Percentiles rank a stretch among this genome's conserved stretches.
These are phyloP conservation scores for Parnassius smintheus DNA, from an alignment of 2,888 invertebrate genomes.

Conservation along the genomic window DNA sequence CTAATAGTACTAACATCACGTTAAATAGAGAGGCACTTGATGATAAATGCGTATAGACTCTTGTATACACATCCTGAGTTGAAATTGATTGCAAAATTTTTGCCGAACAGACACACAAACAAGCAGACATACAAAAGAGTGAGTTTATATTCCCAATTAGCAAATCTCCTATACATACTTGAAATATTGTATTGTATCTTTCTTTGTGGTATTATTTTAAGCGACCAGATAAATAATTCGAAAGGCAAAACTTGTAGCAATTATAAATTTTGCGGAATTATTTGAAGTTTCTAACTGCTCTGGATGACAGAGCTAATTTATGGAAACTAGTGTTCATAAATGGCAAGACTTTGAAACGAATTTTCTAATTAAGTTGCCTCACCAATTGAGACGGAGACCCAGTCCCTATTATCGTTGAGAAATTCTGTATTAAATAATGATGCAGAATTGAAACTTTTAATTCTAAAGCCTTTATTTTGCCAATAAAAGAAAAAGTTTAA, in stretches of 20 bases:
- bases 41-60: no score
- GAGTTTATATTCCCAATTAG: no score
- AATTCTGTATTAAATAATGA: slow-evolving; percentile 35
- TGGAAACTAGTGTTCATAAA: slow-evolving; percentile 35
- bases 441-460: slow-evolving; percentile 18
- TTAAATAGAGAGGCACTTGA: no score
- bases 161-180: no score
- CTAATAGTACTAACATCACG: no score
- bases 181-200: not conserved
- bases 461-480: not conserved
- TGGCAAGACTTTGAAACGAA: slow-evolving; percentile 33
- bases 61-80: no score
- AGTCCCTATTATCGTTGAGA: slow-evolving; percentile 27
- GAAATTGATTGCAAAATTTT: no score
- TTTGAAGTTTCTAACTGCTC: slow-evolving; percentile 31
- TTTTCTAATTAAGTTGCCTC: slow-evolving; percentile 41
- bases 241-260: slow-evolving; percentile 22
- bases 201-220: not conserved
- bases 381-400: slow-evolving; percentile 32
- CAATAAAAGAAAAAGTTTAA: not conserved
- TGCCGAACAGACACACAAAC: no score
- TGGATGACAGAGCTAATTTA: slow-evolving; percentile 33
- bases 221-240: not conserved
- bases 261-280: slow-evolving; percentile 30
- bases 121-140: no score